Base-by-base conservation (phyloP, 2,888 invertebrate species). In the Hipparchia semele region DNA sequence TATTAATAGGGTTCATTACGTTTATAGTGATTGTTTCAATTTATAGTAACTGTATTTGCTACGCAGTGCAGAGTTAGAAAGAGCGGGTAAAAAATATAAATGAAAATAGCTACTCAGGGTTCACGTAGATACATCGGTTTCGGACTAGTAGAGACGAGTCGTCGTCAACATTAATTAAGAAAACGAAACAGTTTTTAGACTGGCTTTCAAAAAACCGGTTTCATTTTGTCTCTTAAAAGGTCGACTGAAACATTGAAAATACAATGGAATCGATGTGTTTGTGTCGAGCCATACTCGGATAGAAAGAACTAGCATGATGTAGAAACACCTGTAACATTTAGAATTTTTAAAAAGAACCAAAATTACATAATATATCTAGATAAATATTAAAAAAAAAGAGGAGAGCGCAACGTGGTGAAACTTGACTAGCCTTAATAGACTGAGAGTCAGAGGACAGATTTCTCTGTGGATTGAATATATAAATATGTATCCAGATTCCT, bases 271-370 rank as follows among this genome's bases (percentile, higher is more conserved):
- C 58, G 23, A 58, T 58, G 23, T 58, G 3, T 58, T 8, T 58
- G 58, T 7, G 59, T 75, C 45, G 56, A 72, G 69, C 53, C 60
- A 67, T 72, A 64, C 13, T 72, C 54, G 74, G 75, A 75, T 75
- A 73, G 73, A 73, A 78, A 77, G 75, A 79, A 76, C 76, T 77
- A 76, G 78, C 72, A 74, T 77, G 75, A 67, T 60, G 69, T 76
- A 73, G 70, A 39, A 64, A 62, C 60, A 75, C 23, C 10, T 5
- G 64, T 73, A 66, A 76, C 68, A 66, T 68, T 71, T 70, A 74
- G 74, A 68, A 74, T 75, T 77, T 75, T 74, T 69, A 75, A 76
- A 78, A 74, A 72, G 76, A 79, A 78, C 79, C 79, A 79, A 78
- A 69, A 62, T 66, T 77, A 74, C 67, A 77, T 51, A 71, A 73